These are phyloP conservation scores for Sebastes steindachneri DNA, from an alignment of 2,797 vertebrate genomes.

Conservation along the genomic window DNA sequence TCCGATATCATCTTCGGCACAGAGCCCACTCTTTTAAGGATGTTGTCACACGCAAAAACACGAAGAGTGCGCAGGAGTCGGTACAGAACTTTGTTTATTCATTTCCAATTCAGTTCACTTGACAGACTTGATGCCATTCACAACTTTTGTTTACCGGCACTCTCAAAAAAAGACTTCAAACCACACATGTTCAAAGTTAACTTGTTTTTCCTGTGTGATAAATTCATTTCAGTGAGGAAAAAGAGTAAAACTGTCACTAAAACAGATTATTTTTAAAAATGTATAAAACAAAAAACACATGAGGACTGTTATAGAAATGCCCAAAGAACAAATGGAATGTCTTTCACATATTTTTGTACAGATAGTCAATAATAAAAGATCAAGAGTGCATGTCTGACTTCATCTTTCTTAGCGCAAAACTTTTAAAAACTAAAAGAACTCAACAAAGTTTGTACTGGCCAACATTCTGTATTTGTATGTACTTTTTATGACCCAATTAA, in stretches of 20 bases:
- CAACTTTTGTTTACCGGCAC: neutral
- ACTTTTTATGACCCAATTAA: neutral
- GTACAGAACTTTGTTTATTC: constrained; percentile 63
- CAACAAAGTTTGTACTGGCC: neutral
- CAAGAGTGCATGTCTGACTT: neutral
- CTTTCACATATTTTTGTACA: neutral
- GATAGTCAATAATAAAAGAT: constrained; percentile 1
- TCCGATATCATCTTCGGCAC: constrained; percentile 43
- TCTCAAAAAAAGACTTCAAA: neutral
- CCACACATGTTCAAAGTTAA: neutral
- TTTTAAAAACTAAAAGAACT: neutral
- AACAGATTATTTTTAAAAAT: neutral
- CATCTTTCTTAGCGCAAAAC: neutral
- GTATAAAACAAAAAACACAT: neutral
- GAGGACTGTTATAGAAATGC: constrained; percentile 28
- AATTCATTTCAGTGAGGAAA: neutral
- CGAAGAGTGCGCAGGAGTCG: neutral
- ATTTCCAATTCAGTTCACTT: constrained; percentile 38
- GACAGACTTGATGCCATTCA: neutral
- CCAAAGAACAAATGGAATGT: constrained; percentile 64
- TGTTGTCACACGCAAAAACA: neutral
- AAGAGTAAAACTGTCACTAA: neutral
- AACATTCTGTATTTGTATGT: neutral
- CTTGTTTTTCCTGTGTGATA: neutral
- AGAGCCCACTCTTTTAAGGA: neutral